Evolutionary conservation across 2,113 vertebrate genomes (phyloP).

Genomic region (Chloroceryle aenea): DNA sequence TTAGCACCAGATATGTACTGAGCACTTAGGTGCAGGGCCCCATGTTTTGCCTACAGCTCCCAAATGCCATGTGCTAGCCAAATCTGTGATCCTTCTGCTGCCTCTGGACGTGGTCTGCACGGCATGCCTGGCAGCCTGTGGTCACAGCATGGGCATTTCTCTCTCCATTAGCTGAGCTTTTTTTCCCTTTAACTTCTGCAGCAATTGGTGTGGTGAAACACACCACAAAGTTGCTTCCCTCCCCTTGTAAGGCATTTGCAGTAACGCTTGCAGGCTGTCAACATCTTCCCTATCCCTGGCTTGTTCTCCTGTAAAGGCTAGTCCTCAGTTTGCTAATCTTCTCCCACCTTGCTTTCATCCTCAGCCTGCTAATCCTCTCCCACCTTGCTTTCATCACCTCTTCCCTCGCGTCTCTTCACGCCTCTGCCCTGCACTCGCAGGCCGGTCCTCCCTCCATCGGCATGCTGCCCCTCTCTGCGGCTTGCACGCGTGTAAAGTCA

Average conservation of each 20-base stretch:
- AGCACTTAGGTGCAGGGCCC: fast-evolving
- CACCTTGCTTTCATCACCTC: background rate
- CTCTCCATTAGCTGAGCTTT: background rate
- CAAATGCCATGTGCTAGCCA: background rate
- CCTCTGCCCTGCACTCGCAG: background rate
- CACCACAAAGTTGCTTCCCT: background rate
- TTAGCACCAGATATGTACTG: background rate
- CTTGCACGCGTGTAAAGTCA: background rate
- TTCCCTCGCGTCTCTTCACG: fast-evolving
- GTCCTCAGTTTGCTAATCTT: background rate
- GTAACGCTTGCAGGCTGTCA: background rate
- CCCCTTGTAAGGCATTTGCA: background rate
- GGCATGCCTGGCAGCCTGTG: background rate
- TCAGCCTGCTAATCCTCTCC: background rate
- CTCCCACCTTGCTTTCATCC: background rate
- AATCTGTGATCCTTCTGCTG: background rate
- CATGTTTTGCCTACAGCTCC: background rate
- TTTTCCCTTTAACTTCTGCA: background rate
- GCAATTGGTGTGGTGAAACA: fast-evolving
- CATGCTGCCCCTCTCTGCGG: fast-evolving
- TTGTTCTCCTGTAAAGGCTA: background rate
- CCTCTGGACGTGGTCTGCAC: background rate
- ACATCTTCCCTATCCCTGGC: background rate
- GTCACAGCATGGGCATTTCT: fast-evolving
- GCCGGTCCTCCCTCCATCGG: background rate